Evolutionary conservation across 30 jellyfish, hydroid and myxozoan species (phyloP), one percentile per base, ranked within the genome.

Genomic region (Phacellophora camtschatica): DNA sequence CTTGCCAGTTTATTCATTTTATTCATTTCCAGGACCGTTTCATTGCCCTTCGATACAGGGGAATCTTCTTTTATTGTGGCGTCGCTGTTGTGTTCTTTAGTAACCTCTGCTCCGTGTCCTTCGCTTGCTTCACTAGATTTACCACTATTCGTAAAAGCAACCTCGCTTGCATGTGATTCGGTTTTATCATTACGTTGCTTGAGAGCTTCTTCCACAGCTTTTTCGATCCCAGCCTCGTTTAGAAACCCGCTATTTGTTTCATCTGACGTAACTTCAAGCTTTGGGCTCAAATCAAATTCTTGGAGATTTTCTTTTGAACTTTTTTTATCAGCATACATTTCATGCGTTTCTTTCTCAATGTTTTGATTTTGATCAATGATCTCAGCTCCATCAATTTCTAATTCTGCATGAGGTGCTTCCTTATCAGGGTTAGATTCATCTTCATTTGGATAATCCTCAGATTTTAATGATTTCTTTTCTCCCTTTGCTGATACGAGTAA

Each of bases 21-120:
- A 23, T 74, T 75, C 96, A 85, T 85, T 34, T 85, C 96, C 11
- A 85, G 19, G 34, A 85, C 86, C 15, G 96, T 85, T n/a, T 74
- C 96, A 49, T 85, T 85, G 1, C 76, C 69, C 34, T 74, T 63
- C 11, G 78, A 6, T 27, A 53, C 29, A 4, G 80, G 30, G 29
- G 56, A 53, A 30, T 3, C 66, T 35, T 70, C 81, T 22, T 50
- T 53, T 54, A 36, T 48, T 25, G 27, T 57, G 3, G 39, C 68
- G 25, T 57, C 50, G 48, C 54, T 69, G 27, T 48, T 41, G 28
- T 66, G 54, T 0, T 34, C 67, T 30, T 66, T 68, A n/a, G 50
- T 30, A 0, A 53, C 74, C 64, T 71, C 84, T 9, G 66, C 65
- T 31, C 68, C 80, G 49, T 48, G 96, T 12, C 81, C 81, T 22